Percentiles rank a stretch among this genome's conserved stretches.
Conservation (phyloP, 2,888 invertebrate species). For the Myathropa florea region DNA sequence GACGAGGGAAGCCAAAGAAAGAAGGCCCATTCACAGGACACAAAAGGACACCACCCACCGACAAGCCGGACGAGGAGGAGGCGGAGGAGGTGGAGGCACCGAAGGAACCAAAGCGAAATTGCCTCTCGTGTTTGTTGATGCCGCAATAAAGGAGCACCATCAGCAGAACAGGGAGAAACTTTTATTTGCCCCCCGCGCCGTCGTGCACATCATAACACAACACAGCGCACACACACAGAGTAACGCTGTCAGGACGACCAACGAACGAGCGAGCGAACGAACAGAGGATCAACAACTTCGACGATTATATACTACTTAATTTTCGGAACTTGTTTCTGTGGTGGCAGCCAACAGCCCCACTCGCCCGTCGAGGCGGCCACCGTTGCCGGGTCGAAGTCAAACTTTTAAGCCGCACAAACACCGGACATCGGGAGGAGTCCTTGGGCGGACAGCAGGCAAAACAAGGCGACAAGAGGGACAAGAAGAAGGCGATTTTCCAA, state of each 20-base stretch:
- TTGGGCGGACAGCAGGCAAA: not conserved
- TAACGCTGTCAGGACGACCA: not conserved
- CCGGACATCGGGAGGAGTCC: not conserved
- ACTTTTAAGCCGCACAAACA: constrained; percentile 17
- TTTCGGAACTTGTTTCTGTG: constrained; percentile 31
- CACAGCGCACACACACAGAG: too few relatives aligned
- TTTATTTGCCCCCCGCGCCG: constrained; percentile 50
- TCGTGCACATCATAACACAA: constrained; percentile 45
- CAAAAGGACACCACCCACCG: not conserved
- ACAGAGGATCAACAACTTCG: constrained; percentile 56
- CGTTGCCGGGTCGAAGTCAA: constrained; percentile 29
- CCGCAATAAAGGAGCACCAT: constrained; percentile 52
- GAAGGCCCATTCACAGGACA: not conserved
- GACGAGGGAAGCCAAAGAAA: not conserved
- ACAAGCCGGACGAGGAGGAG: too few relatives aligned
- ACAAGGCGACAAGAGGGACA: constrained; percentile 12
- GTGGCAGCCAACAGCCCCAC: not conserved
- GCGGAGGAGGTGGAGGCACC: not conserved
- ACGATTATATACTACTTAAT: constrained; percentile 59
- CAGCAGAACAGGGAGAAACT: constrained; percentile 29
- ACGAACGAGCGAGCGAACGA: not conserved
- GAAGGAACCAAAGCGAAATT: constrained; percentile 28
- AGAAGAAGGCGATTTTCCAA: constrained; percentile 65
- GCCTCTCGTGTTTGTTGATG: constrained; percentile 51
- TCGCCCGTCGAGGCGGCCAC: not conserved